Evolutionary conservation across 2,797 vertebrate genomes (phyloP), one percentile per base, ranked within the genome.

Genomic region (Lutjanus argentimaculatus): DNA sequence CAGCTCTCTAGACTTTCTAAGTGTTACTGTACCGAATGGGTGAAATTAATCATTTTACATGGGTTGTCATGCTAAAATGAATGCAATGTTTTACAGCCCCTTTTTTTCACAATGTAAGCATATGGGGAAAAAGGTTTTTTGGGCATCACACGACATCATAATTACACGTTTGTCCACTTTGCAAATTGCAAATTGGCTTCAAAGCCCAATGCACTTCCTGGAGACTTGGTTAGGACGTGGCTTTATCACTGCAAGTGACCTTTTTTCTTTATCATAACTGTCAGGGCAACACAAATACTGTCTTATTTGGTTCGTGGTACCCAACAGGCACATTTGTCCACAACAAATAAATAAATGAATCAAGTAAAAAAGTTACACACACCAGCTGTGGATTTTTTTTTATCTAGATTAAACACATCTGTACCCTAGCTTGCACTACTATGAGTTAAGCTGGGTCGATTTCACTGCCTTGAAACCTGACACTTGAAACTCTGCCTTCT

Each of bases 401-500:
- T 53, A 42, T 43, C 22, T 21, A 0, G 6, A 21, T 5, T 57
- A 42, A 52, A 42, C 56, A 70, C 45, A 48, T 67, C 4, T 71
- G 36, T 21, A 58, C 53, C 3, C 57, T 21, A 12, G 48, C 43
- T 58, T 63, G 61, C 42, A 70, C 48, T 16, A 49, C 58, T 9
- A n/a, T 5, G 6, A 64, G 30, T 59, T 53, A 21, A 52, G 56
- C 13, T 30, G 51, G 51, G 21, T 61, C 55, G 15, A 56, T 65
- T 56, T 65, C 36, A 43, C 67, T 59, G 79, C 56, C 17, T 21
- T 82, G 77, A 79, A 89, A 80, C 56, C 53, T 66, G 67, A 70
- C 58, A 56, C 55, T 4, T 74, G 56, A 67, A 49, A 79, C 64
- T 57, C 49, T 53, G 53, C n/a, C 66, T 72, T 21, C 68, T 74